phyloP scores from a whole-genome alignment of 1,140 invertebrate species.

The Araneus ventricosus region DNA sequence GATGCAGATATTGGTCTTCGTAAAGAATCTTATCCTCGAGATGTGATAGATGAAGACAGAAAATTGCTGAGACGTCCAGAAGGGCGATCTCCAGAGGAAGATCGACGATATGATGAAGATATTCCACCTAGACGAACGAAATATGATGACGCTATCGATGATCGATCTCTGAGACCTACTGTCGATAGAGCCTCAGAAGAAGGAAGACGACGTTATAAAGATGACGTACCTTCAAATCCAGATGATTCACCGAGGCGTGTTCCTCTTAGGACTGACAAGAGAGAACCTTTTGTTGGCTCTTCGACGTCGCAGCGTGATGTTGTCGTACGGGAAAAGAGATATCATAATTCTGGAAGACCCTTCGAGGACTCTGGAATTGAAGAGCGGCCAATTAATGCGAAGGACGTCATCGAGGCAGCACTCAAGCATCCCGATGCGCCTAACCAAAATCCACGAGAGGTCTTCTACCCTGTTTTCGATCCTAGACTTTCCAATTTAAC shows the following conservation, averaged over 20 bases:
- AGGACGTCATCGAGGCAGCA: conserved; percentile 62
- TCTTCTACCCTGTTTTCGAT: conserved; percentile 62
- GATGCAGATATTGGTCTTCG: not conserved
- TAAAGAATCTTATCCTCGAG: not conserved
- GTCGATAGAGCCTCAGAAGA: not conserved
- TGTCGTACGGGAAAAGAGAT: not conserved
- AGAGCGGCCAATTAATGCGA: conserved; percentile 16
- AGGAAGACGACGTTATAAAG: not conserved
- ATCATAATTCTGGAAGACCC: not conserved
- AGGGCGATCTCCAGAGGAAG: not conserved
- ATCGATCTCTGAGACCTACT: not conserved
- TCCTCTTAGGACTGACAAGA: not conserved
- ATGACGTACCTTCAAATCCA: not conserved
- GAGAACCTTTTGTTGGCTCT: not conserved
- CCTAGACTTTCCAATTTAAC: conserved; percentile 54
- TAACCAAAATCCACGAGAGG: not conserved
- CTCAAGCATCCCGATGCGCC: conserved; percentile 1
- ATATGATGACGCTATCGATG: not conserved
- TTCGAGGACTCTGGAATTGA: not conserved
- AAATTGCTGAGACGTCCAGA: not conserved
- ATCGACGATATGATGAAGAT: not conserved
- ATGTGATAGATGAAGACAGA: not conserved
- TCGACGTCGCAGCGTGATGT: not conserved
- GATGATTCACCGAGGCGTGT: not conserved
- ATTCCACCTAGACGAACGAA: not conserved